These are phyloP conservation scores for Wasmannia auropunctata DNA, from an alignment of 1,140 invertebrate genomes.

Conservation along the genomic window DNA sequence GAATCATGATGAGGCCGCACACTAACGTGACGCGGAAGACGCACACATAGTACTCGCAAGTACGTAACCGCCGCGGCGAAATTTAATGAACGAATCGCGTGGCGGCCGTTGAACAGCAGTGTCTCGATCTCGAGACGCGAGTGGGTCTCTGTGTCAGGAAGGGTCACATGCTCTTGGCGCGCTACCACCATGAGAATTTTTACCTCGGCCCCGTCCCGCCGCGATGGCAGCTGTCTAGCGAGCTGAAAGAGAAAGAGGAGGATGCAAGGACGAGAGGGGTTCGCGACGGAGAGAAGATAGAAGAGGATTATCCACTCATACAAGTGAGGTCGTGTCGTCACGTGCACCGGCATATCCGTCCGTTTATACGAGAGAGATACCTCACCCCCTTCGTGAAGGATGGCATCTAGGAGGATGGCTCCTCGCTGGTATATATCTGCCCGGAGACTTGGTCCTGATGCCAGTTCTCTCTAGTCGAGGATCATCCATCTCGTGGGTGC, in stretches of 20 bases:
- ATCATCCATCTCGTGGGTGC: constrained; percentile 77
- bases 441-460: constrained; percentile 73
- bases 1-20: constrained; percentile 26
- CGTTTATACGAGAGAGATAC: constrained; percentile 73
- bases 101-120: constrained; percentile 37
- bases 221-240: constrained; percentile 16
- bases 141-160: constrained; percentile 85
- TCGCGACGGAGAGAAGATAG: neutral
- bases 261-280: constrained; percentile 33
- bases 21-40: neutral
- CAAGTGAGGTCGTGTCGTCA: constrained; percentile 32
- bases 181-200: constrained; percentile 68
- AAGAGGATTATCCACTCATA: constrained; percentile 58
- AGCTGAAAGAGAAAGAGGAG: constrained; percentile 23
- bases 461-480: constrained; percentile 81
- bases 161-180: constrained; percentile 80
- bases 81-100: constrained; percentile 57
- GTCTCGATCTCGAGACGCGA: constrained; percentile 69
- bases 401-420: constrained; percentile 41
- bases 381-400: constrained; percentile 77
- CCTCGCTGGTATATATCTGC: constrained; percentile 81
- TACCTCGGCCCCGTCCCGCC: neutral
- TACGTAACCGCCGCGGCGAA: constrained; percentile 51
- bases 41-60: neutral
- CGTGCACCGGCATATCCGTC: constrained; percentile 20